Evolutionary conservation across 64 coral and sea anemone species (phyloP).

Genomic region (Porites lutea): DNA sequence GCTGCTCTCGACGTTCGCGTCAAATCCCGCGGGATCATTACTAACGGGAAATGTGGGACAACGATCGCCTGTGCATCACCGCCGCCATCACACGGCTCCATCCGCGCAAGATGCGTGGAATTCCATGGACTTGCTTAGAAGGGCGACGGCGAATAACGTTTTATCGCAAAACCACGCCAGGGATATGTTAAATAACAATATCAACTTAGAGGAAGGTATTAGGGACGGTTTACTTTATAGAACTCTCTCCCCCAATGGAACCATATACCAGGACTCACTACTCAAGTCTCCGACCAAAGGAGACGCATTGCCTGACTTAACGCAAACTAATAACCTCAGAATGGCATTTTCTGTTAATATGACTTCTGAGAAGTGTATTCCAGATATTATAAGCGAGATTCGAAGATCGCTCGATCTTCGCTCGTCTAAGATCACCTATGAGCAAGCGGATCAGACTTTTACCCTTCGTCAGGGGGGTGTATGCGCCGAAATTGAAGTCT

Average conservation of each 20-base stretch:
- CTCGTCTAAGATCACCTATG: slow-evolving; percentile 78
- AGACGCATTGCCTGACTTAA: slow-evolving; percentile 53
- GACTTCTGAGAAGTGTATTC: slow-evolving; percentile 89
- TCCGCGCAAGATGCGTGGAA: slow-evolving; percentile 88
- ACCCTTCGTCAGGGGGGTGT: slow-evolving; percentile 91
- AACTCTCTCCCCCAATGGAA: slow-evolving; percentile 90
- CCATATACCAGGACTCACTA: slow-evolving; percentile 70
- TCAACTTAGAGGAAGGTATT: slow-evolving; percentile 84
- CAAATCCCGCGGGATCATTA: slow-evolving; percentile 53
- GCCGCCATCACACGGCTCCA: slow-evolving; percentile 84
- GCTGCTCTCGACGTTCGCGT: slow-evolving; percentile 64
- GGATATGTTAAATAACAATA: slow-evolving; percentile 98
- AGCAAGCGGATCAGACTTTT: slow-evolving; percentile 86
- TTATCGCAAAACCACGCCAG: slow-evolving; percentile 76
- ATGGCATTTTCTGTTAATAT: slow-evolving; percentile 91
- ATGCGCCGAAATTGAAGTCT: slow-evolving; percentile 93
- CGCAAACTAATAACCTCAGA: slow-evolving; percentile 73
- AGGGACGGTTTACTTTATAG: slow-evolving; percentile 66
- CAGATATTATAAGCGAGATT: slow-evolving; percentile 93
- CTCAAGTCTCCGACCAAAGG: slow-evolving; percentile 78
- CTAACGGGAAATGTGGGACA: slow-evolving; percentile 39
- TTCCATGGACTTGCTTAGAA: slow-evolving; percentile 84
- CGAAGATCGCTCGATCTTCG: slow-evolving; percentile 87
- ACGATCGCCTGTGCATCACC: slow-evolving; percentile 66
- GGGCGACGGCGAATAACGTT: slow-evolving; percentile 88